These are phyloP conservation scores for Drosophila siamana DNA, from an alignment of 2,888 invertebrate species.

Conservation along the genomic window DNA sequence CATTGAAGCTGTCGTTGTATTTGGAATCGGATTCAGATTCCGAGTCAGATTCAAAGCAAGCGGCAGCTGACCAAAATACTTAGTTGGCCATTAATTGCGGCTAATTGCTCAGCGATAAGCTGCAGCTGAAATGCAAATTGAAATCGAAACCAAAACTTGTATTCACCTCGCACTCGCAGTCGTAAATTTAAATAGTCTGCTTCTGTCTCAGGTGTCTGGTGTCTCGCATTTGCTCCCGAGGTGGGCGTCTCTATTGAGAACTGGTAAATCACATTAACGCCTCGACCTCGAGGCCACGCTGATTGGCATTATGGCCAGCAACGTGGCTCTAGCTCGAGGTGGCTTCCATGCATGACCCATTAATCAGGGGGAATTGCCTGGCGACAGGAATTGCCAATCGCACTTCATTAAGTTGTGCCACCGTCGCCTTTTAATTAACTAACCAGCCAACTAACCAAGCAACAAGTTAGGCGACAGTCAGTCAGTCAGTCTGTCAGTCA, in stretches of 20 bases:
- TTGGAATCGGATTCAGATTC: constrained; percentile 12
- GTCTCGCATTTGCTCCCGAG: neutral
- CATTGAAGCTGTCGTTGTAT: neutral
- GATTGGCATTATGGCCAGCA: constrained; percentile 2
- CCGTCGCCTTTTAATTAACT: constrained; percentile 59
- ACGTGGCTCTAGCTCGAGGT: neutral
- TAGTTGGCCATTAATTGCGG: constrained; percentile 46
- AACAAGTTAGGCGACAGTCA: neutral
- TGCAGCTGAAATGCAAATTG: constrained; percentile 1
- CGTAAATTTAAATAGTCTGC: constrained; percentile 10
- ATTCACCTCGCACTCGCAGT: neutral
- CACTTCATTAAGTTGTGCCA: constrained; percentile 50
- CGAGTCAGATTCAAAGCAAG: constrained; percentile 22
- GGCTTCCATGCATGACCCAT: constrained; percentile 32
- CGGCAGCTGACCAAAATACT: constrained; percentile 45
- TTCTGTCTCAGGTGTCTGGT: constrained; percentile 16
- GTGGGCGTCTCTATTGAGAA: constrained; percentile 30
- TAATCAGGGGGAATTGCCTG: constrained; percentile 45
- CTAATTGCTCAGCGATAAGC: constrained; percentile 54
- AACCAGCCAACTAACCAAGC: constrained; percentile 42
- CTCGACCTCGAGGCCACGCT: constrained; percentile 24
- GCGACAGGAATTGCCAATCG: constrained; percentile 52
- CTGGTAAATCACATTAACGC: constrained; percentile 30
- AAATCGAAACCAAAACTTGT: constrained; percentile 1
- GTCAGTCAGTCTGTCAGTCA: neutral